phyloP scores from a whole-genome alignment of 2,113 vertebrate genomes.

The Eonycteris spelaea region DNA sequence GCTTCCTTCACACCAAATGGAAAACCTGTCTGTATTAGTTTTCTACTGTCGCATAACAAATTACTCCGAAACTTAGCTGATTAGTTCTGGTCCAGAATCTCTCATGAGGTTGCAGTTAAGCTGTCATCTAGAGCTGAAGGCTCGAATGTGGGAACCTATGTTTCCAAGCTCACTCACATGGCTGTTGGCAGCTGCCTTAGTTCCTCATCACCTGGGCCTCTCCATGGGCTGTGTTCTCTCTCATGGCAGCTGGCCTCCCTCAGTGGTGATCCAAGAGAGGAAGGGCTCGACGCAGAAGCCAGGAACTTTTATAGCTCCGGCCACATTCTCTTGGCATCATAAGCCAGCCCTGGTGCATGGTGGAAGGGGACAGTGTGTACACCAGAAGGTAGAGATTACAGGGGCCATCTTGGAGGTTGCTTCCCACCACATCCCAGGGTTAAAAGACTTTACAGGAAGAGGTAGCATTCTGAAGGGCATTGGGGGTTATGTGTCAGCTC shows the following conservation, averaged over 20 bases:
- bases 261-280: neutral
- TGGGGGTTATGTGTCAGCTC: neutral
- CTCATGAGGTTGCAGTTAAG: neutral
- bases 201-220: neutral
- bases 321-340: neutral
- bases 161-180: neutral
- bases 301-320: neutral
- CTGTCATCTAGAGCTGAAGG: neutral
- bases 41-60: neutral
- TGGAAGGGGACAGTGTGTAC: neutral
- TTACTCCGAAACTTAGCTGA: neutral
- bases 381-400: neutral
- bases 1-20: neutral
- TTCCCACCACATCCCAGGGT: neutral
- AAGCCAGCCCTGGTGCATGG: neutral
- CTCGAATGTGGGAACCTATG: rapidly evolving
- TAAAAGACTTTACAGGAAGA: neutral
- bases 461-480: neutral
- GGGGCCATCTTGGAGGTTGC: neutral
- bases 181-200: neutral
- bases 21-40: neutral
- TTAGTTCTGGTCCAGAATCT: neutral
- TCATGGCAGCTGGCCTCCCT: neutral
- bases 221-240: neutral
- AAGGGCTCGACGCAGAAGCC: neutral